These are phyloP conservation scores for Mionectes macconnelli DNA, from an alignment of 2,113 vertebrate species.

Conservation along the genomic window DNA sequence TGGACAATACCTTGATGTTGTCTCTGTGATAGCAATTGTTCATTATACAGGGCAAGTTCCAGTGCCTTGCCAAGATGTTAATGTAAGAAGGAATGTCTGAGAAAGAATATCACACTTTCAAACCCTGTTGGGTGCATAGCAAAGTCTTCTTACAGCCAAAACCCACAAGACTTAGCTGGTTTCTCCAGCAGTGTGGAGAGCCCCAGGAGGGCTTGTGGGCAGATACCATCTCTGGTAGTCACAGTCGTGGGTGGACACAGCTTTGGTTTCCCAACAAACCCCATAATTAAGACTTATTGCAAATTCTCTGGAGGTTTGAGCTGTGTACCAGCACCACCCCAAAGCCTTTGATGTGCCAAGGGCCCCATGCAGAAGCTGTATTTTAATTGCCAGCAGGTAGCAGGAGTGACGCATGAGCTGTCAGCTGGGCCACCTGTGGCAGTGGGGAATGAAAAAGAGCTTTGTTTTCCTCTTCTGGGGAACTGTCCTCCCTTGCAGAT, in stretches of 20 bases:
- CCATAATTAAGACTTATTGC: neutral
- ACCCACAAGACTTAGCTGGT: rapidly evolving
- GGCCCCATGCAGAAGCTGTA: neutral
- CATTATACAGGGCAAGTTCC: neutral
- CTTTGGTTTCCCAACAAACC: neutral
- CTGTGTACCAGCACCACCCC: neutral
- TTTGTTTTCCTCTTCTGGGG: neutral
- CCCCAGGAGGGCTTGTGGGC: neutral
- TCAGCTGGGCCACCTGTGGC: neutral
- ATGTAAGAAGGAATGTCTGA: neutral
- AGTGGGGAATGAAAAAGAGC: neutral
- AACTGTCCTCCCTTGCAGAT: neutral
- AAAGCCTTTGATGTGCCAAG: neutral
- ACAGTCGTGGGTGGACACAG: neutral
- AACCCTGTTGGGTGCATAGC: neutral
- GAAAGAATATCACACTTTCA: neutral
- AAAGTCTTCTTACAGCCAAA: neutral
- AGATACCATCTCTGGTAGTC: neutral
- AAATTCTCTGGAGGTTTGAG: neutral
- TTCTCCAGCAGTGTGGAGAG: neutral
- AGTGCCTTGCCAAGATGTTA: neutral
- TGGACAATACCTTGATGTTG: neutral
- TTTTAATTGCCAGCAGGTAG: neutral
- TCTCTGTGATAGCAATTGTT: neutral
- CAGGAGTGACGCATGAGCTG: neutral